A percentile compares a stretch with the other conserved stretches of the same genome.
Conservation (phyloP, 2,113 vertebrate genomes). For the Cryptotis parvus region DNA sequence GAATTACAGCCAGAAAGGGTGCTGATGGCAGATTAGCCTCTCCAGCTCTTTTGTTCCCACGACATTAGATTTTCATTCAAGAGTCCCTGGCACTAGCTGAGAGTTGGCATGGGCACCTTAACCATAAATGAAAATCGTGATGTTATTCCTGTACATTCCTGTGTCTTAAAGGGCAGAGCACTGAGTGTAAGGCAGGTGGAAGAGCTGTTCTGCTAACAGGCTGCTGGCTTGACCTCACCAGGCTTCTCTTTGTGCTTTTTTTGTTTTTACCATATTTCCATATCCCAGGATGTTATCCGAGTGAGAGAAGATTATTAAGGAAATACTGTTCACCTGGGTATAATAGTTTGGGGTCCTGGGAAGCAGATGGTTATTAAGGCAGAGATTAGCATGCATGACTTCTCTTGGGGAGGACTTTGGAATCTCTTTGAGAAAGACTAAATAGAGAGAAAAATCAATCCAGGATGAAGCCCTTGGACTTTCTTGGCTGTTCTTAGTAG, state of each 20-base stretch:
- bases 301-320: neutral
- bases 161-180: neutral
- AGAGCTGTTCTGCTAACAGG: neutral
- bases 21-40: neutral
- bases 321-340: neutral
- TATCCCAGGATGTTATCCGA: neutral
- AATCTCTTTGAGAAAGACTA: neutral
- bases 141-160: neutral
- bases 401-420: neutral
- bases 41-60: neutral
- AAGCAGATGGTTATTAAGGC: neutral
- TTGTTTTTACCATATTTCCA: neutral
- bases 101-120: neutral
- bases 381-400: neutral
- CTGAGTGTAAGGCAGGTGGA: neutral
- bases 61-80: neutral
- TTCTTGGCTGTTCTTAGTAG: neutral
- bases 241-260: neutral
- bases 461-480: neutral
- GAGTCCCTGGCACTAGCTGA: neutral
- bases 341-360: neutral
- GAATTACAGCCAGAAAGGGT: neutral
- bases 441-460: neutral
- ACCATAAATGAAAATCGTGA: neutral
- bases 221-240: neutral